Evolutionary conservation across 2,888 invertebrate genomes (phyloP), one percentile per base, ranked within the genome.

Genomic region (Ornithoptera priamus): DNA sequence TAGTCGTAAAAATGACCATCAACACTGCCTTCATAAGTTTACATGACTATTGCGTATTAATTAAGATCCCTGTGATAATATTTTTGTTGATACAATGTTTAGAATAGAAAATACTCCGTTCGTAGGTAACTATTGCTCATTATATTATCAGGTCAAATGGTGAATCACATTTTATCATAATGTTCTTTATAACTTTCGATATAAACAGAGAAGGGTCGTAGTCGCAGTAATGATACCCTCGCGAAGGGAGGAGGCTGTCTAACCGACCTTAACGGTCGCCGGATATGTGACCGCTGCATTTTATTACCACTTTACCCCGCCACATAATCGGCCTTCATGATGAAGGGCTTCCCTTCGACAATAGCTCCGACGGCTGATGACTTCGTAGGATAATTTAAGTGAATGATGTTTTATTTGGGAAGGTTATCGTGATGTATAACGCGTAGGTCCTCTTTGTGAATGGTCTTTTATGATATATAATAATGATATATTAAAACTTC

Each of bases 221-320:
- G 85, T 86, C 86, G 85, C 81, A 85, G 89, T 92, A 91, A 92
- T 89, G 92, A 90, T 86, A 85, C 82, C 85, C 82, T 81, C 82
- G 80, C 79, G 85, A 86, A 88, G 89, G 87, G 89, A 85, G 86
- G 85, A 84, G 81, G 84, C 85, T 53, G 84, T 77, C 89, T 86
- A 90, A 88, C 89, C 89, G 90, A 81, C 90, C 88, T 87, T 92
- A 90, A 87, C 86, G 90, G 84, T 84, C 88, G 83, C 81, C 85
- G 87, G 87, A 89, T 90, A 91, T 92, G 92, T 92, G 92, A 89
- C 92, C 92, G 92, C 92, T 92, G 92, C 91, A 91, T 92, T 92
- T 92, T 92, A 92, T 92, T 85, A 91, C 92, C 92, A 90, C 91
- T 92, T 92, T 88, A 90, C 88, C 87, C 86, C 86, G 89, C 91